Conservation (phyloP, 1,140 invertebrate genomes). For the Saccostrea echinata region DNA sequence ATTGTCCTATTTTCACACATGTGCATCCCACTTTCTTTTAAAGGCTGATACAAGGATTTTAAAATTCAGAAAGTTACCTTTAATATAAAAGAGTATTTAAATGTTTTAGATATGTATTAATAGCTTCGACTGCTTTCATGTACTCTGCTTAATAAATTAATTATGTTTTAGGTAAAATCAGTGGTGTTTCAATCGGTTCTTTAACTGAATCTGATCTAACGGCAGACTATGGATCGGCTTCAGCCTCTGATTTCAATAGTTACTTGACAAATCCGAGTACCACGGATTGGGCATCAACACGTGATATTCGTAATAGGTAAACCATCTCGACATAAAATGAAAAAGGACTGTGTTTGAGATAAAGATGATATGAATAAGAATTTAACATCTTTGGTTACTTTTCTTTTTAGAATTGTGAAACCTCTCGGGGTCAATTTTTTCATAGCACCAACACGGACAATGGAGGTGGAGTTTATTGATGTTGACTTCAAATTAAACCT, state of each 20-base stretch:
- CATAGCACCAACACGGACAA: neutral
- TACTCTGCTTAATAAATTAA: neutral
- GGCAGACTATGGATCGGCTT: conserved; percentile 28
- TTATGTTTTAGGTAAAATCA: neutral
- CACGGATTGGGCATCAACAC: neutral
- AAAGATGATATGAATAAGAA: too few relatives aligned
- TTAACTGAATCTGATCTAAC: neutral
- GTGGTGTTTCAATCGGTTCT: neutral
- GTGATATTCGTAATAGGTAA: conserved; percentile 11
- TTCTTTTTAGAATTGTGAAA: conserved; percentile 24
- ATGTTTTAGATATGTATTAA: neutral
- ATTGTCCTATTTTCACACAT: too few relatives aligned
- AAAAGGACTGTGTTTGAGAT: too few relatives aligned
- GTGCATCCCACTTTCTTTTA: too few relatives aligned
- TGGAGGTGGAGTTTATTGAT: neutral
- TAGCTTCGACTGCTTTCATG: neutral
- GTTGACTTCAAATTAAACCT: neutral
- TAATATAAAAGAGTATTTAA: neutral
- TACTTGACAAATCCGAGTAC: neutral
- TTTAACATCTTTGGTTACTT: neutral
- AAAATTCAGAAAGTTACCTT: too few relatives aligned
- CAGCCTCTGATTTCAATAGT: neutral
- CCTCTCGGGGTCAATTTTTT: conserved; percentile 27
- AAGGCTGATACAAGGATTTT: too few relatives aligned
- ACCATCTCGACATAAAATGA: neutral